Evolutionary conservation across 1,140 invertebrate species (phyloP), one percentile per base, ranked within the genome.

Genomic region (Drosophila pruinosa): DNA sequence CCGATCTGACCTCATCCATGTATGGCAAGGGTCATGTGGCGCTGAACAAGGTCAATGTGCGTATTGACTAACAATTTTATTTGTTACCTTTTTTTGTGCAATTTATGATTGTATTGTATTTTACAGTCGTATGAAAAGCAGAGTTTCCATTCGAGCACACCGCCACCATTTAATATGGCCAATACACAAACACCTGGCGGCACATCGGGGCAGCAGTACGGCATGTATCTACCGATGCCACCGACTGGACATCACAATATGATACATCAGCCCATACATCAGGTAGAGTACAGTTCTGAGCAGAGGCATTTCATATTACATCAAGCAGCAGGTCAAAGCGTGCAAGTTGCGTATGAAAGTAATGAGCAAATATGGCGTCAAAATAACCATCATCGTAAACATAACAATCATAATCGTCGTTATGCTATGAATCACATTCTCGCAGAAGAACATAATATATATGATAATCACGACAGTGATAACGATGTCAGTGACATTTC

Each of bases 81-180:
- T 12, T n/a, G 12, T n/a, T n/a, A n/a, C 2, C 5, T 4, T n/a
- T 1, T 12, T 6, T 22, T 15, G 12, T 0, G 14, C 6, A 17
- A 45, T 19, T 57, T 12, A 10, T 50, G 7, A 22, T 22, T 38
- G 3, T 34, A 14, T 53, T 54, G 5, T 34, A 1, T 21, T 7
- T 48, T 72, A 14, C 91, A 97, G 96, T 96, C 95, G 2, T 97
- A 96, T 90, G 96, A 97, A 67, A 97, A 97, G 92, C 95, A 96
- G 90, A 95, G 94, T 81, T 96, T 96, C 92, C 96, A 96, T 91
- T 95, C 95, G 45, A 95, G 95, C 53, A 97, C 96, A 31, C 96
- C 96, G 19, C 96, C 96, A 22, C 96, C 96, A 26, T 97, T 96
- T 90, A 94, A 94, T 61, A 91, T 96, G 75, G 93, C 94, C 24